Evolutionary conservation across 1,140 invertebrate species (phyloP).

Genomic region (Scaptomyza graminum): DNA sequence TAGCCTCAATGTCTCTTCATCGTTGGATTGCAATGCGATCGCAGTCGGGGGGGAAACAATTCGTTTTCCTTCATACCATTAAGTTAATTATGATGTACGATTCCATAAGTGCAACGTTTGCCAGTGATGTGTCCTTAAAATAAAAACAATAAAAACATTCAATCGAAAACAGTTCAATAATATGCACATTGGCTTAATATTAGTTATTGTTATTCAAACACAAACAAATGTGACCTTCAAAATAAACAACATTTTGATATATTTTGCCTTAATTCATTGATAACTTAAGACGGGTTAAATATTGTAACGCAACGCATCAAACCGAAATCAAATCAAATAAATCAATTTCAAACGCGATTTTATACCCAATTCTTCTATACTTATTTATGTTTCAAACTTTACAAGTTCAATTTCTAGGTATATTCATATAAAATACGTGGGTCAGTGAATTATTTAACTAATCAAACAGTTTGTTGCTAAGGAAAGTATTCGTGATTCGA

Average conservation of each 20-base stretch:
- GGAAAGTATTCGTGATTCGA: constrained; percentile 48
- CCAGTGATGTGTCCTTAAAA: constrained; percentile 23
- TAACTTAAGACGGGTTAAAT: constrained; percentile 25
- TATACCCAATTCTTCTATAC: neutral
- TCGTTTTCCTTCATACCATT: constrained; percentile 55
- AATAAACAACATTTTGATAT: constrained; percentile 40
- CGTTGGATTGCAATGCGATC: constrained; percentile 14
- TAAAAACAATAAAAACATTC: neutral
- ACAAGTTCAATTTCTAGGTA: no score
- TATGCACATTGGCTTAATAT: constrained; percentile 17
- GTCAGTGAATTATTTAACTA: no score
- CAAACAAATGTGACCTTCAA: constrained; percentile 68
- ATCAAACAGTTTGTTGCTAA: neutral
- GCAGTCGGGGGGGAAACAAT: constrained; percentile 19
- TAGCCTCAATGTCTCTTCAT: constrained; percentile 19
- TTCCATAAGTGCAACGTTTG: constrained; percentile 68
- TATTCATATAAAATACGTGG: no score
- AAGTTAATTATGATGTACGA: constrained; percentile 60
- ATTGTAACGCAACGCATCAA: constrained; percentile 44
- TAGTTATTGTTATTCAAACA: constrained; percentile 32
- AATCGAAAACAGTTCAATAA: constrained; percentile 10
- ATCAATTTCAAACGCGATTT: constrained; percentile 54
- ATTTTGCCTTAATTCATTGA: constrained; percentile 62
- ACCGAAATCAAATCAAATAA: constrained; percentile 29
- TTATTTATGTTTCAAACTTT: neutral